Conservation (phyloP, 2,113 vertebrate species). For the Sardina pilchardus region DNA sequence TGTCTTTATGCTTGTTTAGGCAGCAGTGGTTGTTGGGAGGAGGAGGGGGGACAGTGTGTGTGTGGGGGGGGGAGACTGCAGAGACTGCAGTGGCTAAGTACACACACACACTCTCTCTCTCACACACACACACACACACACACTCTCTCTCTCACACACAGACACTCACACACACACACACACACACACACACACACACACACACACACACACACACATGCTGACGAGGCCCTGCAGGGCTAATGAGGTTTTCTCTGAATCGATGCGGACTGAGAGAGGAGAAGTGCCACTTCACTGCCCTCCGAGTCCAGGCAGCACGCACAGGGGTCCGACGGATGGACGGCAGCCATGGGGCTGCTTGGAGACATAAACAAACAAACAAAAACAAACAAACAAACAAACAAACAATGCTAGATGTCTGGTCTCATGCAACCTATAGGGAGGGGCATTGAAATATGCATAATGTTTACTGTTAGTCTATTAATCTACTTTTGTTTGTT, state of each 20-base stretch:
- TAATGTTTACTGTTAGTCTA: neutral
- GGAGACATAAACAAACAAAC: neutral
- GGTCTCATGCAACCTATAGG: neutral
- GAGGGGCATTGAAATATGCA: neutral
- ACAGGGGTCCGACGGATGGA: neutral
- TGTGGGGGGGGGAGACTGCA: neutral
- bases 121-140: no score
- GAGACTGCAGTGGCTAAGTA: conserved; percentile 24
- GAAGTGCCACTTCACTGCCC: neutral
- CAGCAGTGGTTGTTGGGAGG: neutral
- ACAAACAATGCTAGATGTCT: neutral
- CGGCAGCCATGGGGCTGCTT: no score
- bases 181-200: no score
- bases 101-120: neutral
- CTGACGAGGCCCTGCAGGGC: no score
- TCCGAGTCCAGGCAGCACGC: neutral
- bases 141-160: no score
- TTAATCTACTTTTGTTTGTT: neutral
- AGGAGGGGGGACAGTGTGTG: no score
- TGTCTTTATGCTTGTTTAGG: neutral
- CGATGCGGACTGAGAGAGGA: neutral
- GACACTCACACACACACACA: no score
- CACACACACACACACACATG: no score
- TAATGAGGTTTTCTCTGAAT: neutral
- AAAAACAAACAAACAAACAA: neutral